Evolutionary conservation across 2,113 vertebrate species (phyloP).

Genomic region (Hassar affinis): DNA sequence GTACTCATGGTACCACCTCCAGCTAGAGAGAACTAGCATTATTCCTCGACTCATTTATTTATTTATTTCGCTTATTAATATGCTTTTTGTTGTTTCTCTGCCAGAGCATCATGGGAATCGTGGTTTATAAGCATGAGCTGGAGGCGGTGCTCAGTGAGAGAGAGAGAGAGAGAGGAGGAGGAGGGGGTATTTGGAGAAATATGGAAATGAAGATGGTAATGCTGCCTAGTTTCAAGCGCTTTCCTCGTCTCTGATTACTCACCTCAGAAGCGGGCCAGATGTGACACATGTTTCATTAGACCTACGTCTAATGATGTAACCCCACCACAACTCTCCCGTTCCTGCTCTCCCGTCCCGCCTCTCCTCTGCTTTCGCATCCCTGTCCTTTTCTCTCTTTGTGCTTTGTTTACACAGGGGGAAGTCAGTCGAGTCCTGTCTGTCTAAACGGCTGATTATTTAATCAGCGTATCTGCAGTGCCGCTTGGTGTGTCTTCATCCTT

Average conservation of each 20-base stretch:
- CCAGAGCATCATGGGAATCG: constrained; percentile 23
- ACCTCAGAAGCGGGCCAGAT: constrained; percentile 48
- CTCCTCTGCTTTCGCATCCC: too few relatives aligned
- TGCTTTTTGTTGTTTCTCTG: not conserved
- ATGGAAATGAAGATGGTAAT: constrained; percentile 40
- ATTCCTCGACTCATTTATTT: not conserved
- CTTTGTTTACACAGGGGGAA: not conserved
- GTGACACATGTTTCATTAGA: constrained; percentile 48
- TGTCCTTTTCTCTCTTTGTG: constrained; percentile 14
- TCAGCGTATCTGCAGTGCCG: not conserved
- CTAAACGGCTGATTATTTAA: not conserved
- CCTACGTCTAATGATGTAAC: constrained; percentile 26
- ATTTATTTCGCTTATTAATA: not conserved
- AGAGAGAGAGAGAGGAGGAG: too few relatives aligned
- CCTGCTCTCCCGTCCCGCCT: not conserved
- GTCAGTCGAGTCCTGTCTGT: not conserved
- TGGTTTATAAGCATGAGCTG: constrained; percentile 3
- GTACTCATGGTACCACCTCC: too few relatives aligned
- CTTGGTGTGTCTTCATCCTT: not conserved
- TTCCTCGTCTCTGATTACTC: constrained; percentile 34
- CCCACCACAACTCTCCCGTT: constrained; percentile 17
- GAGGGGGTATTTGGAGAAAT: constrained; percentile 1
- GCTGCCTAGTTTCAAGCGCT: constrained; percentile 15
- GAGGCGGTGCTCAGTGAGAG: not conserved
- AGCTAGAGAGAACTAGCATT: not conserved